Evolutionary conservation across 2,888 invertebrate species (phyloP).

Genomic region (Pomacea canaliculata): DNA sequence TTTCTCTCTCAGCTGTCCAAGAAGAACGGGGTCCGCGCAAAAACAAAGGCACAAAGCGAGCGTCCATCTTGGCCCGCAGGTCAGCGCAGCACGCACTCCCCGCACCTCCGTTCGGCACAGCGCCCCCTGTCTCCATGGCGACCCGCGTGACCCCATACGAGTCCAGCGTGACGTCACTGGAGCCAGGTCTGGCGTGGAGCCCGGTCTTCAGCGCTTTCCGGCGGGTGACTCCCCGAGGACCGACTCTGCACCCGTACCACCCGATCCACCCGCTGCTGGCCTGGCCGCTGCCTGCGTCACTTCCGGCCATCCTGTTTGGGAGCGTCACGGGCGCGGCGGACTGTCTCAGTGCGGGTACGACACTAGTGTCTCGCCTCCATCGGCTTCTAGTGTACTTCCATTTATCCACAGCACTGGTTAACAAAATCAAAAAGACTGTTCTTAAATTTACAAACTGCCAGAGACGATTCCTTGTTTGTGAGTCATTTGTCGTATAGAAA

Average conservation of each 20-base stretch:
- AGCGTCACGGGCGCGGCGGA: slow-evolving; percentile 7
- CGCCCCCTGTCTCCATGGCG: not conserved
- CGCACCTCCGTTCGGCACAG: not conserved
- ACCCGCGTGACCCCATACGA: not conserved
- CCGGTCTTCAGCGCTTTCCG: slow-evolving; percentile 42
- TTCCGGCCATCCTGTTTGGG: slow-evolving; percentile 26
- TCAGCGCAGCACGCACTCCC: not conserved
- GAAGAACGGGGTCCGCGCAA: slow-evolving; percentile 85
- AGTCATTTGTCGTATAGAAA: too few species aligned
- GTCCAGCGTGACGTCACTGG: not conserved
- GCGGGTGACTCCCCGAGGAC: slow-evolving; percentile 38
- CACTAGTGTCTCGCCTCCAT: not conserved
- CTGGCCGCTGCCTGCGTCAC: slow-evolving; percentile 26
- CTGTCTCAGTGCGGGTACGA: not conserved
- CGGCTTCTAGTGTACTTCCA: too few species aligned
- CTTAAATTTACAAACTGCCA: too few species aligned
- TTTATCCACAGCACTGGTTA: too few species aligned
- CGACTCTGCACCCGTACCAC: slow-evolving; percentile 2
- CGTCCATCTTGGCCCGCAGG: slow-evolving; percentile 16
- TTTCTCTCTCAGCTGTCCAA: slow-evolving; percentile 78
- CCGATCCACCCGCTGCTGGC: slow-evolving; percentile 18
- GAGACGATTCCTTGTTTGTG: too few species aligned
- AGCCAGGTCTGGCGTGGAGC: slow-evolving; percentile 27
- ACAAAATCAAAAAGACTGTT: too few species aligned
- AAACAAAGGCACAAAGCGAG: slow-evolving; percentile 51